Base-by-base conservation (phyloP, 2,113 vertebrate genomes). In the Trachemys scripta region DNA sequence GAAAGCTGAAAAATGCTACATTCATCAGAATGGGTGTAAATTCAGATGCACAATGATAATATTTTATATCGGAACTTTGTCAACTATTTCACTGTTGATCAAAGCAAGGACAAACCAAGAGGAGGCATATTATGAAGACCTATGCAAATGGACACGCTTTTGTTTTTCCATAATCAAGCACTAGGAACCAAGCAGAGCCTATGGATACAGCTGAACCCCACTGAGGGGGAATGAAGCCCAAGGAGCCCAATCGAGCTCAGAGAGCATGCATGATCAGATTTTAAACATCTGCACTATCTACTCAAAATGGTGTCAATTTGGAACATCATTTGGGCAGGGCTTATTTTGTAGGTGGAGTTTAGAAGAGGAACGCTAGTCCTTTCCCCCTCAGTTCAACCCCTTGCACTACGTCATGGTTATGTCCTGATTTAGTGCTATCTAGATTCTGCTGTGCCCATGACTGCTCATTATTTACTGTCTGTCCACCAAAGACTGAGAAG, bases 401-500 rank as follows among this genome's bases (percentile, higher is more conserved):
- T 80, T 49, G 49, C 45, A 42, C 5, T 38, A 82, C 19, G 27
- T 88, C 85, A 62, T 8, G 49, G 83, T 35, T 0, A 0, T 17
- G 88, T 84, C 69, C 0, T 0, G 51, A 92, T 89, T 89, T 62
- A 92, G 45, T 53, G 92, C 25, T 59, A 53, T 6, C 19, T 22
- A 84, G 7, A 31, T 92, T 84, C 85, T 88, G n/a, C 27, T 31
- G 82, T 85, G 59, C 79, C n/a, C 47, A 50, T 90, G 31, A 69
- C 72, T 88, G 72, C 56, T 93, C 88, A n/a, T 92, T 91, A 72
- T 57, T 80, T 42, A 12, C 35, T 88, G 50, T 80, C 25, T 78
- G 20, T 91, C 79, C 45, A 95, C 82, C 89, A 94, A 84, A 92
- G 72, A 19, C 89, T 0, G 1, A 92, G 11, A 49, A 94, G 95